These are phyloP conservation scores for Agrilus mali DNA, from an alignment of 2,888 invertebrate genomes.

Conservation along the genomic window DNA sequence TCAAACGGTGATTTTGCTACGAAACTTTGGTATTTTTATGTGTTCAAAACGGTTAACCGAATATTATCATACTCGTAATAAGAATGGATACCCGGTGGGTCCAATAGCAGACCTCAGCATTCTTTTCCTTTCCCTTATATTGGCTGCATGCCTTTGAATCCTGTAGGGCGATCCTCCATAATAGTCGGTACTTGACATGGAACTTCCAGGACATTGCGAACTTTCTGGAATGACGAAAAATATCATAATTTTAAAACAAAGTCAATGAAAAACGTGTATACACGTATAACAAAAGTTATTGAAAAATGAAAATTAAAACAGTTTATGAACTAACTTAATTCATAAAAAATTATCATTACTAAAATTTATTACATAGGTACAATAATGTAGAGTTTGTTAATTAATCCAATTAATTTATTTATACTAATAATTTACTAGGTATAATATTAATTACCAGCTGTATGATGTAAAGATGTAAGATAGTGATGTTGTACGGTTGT, in stretches of 20 bases:
- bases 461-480: constrained; percentile 29
- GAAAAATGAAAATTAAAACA: too few species aligned
- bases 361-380: too few species aligned
- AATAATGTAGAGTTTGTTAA: too few species aligned
- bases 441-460: constrained; percentile 25
- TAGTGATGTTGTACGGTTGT: constrained; percentile 29
- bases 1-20: too few species aligned
- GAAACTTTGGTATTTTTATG: too few species aligned
- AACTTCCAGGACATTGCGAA: constrained; percentile 22
- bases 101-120: constrained; percentile 89
- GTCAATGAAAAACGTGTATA: too few species aligned
- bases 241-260: not conserved
- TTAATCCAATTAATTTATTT: not conserved
- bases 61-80: constrained; percentile 17
- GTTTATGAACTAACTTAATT: too few species aligned
- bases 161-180: constrained; percentile 69
- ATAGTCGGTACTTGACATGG: constrained; percentile 39
- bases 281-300: too few species aligned
- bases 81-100: constrained; percentile 60
- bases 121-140: constrained; percentile 91
- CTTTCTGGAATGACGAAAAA: constrained; percentile 16
- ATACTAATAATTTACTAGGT: too few species aligned
- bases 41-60: too few species aligned
- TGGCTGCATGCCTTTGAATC: constrained; percentile 86
- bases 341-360: too few species aligned